phyloP scores from a whole-genome alignment of 2,113 vertebrate genomes.

The Myotis lucifugus region DNA sequence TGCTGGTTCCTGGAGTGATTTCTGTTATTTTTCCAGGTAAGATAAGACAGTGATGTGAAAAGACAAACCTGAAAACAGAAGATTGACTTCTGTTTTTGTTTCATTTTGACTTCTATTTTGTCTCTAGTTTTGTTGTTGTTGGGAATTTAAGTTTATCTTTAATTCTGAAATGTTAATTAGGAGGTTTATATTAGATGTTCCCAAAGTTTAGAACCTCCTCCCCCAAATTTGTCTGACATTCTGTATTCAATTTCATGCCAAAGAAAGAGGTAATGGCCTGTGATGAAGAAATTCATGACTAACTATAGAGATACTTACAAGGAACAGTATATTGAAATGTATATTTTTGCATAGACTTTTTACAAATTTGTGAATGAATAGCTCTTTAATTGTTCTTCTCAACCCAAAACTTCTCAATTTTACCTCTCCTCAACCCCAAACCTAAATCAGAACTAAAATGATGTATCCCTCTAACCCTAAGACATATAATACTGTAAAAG shows the following conservation, averaged over 20 bases:
- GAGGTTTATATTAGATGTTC: not conserved
- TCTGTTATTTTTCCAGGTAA: not conserved
- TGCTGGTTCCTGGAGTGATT: not conserved
- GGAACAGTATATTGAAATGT: not conserved
- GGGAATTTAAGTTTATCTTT: not conserved
- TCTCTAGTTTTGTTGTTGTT: not conserved
- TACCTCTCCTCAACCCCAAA: not conserved
- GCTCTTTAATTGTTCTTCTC: not conserved
- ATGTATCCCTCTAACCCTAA: not conserved
- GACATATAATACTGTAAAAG: not conserved
- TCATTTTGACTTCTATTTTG: not conserved
- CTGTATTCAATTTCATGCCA: not conserved
- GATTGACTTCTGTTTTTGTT: not conserved
- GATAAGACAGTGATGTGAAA: not conserved
- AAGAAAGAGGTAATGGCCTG: not conserved
- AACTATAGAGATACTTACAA: not conserved
- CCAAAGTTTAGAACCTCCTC: not conserved
- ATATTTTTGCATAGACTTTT: not conserved
- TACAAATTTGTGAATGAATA: not conserved
- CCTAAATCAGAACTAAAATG: not conserved
- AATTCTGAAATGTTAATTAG: conserved; percentile 9
- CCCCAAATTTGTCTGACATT: not conserved
- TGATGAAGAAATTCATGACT: not conserved
- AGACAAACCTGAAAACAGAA: not conserved
- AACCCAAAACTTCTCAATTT: not conserved